phyloP scores from a whole-genome alignment of 2,113 vertebrate genomes.

The human (Homo sapiens) region DNA sequence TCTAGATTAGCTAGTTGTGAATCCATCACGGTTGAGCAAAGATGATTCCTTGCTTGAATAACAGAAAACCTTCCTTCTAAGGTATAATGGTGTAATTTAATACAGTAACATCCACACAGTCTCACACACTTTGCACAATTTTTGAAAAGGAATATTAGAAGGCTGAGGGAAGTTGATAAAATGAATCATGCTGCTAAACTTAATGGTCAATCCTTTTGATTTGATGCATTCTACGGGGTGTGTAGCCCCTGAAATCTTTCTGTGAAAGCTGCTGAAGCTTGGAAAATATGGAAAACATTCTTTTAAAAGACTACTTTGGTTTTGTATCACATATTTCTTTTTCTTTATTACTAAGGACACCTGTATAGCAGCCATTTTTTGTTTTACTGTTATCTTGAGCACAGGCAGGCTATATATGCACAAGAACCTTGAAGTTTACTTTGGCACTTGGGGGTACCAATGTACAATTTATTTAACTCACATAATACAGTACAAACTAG shows the following conservation, averaged over 20 bases:
- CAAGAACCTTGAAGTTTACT: background rate
- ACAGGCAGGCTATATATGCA: background rate
- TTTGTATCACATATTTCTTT: slow-evolving; percentile 24
- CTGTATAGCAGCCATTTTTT: slow-evolving; percentile 47
- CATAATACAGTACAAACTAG: background rate
- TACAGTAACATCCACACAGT: background rate
- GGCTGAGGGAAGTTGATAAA: slow-evolving; percentile 47
- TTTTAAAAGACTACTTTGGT: slow-evolving; percentile 47
- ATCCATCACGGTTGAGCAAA: slow-evolving; percentile 9
- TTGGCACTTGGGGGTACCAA: background rate
- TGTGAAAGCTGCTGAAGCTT: slow-evolving; percentile 53
- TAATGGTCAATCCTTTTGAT: slow-evolving; percentile 62
- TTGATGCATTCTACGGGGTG: slow-evolving; percentile 36
- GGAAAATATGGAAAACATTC: slow-evolving; percentile 47
- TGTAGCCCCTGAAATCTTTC: slow-evolving; percentile 36
- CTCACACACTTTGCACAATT: slow-evolving; percentile 49
- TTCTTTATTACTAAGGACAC: slow-evolving; percentile 50
- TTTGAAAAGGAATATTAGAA: slow-evolving; percentile 38
- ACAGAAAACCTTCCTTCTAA: slow-evolving; percentile 37
- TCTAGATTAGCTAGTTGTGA: slow-evolving; percentile 44
- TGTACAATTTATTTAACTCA: background rate
- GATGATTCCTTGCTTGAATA: slow-evolving; percentile 17
- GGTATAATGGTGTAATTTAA: background rate
- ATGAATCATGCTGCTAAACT: slow-evolving; percentile 56
- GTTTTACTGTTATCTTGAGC: background rate